Evolutionary conservation across 2,888 invertebrate species (phyloP).

Genomic region (Pachliopta kotzebuea): DNA sequence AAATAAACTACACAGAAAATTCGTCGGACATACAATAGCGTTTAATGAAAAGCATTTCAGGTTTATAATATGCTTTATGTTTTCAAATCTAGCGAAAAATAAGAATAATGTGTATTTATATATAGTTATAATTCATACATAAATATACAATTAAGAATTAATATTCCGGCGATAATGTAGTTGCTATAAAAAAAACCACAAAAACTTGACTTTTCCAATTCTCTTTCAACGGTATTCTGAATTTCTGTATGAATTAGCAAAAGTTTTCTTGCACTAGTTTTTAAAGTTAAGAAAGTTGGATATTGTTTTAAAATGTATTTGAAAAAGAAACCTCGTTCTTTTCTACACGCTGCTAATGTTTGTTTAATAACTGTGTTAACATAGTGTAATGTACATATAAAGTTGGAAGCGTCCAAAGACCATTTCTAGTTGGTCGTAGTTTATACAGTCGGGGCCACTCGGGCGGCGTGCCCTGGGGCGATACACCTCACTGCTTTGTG

Average conservation of each 20-base stretch:
- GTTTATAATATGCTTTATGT: too few species aligned
- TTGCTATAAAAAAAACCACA: background rate
- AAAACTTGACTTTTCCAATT: background rate
- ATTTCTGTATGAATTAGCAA: too few species aligned
- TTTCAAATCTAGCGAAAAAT: background rate
- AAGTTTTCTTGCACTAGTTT: too few species aligned
- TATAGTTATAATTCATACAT: too few species aligned
- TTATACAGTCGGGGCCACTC: slow-evolving; percentile 36
- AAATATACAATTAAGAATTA: too few species aligned
- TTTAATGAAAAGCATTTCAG: too few species aligned
- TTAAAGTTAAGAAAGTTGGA: too few species aligned
- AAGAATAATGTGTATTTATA: background rate
- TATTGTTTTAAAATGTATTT: too few species aligned
- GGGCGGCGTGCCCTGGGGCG: slow-evolving; percentile 48
- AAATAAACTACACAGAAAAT: slow-evolving; percentile 1
- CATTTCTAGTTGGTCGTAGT: slow-evolving; percentile 42
- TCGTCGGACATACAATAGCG: background rate
- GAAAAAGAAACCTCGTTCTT: background rate
- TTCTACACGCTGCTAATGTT: slow-evolving; percentile 1
- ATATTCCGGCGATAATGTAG: too few species aligned
- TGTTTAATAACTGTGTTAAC: slow-evolving; percentile 9
- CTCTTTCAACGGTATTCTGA: too few species aligned
- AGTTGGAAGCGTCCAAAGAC: slow-evolving; percentile 10
- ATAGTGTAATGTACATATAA: slow-evolving; percentile 1
- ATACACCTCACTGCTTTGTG: slow-evolving; percentile 64